These are phyloP conservation scores for Pseudachorutes palmiensis DNA, from an alignment of 1,140 invertebrate species.

Conservation along the genomic window DNA sequence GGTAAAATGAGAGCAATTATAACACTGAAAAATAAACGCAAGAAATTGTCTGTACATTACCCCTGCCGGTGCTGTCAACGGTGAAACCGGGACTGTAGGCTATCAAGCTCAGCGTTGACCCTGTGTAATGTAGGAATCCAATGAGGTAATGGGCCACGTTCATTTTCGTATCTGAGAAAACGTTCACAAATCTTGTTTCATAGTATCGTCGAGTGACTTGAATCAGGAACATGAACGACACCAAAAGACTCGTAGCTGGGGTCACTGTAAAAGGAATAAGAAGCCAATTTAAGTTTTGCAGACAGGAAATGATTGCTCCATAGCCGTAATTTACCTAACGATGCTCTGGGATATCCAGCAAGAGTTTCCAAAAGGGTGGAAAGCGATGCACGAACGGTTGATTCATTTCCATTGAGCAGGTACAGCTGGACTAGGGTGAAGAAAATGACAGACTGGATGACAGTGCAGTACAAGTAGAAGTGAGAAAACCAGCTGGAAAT, in stretches of 20 bases:
- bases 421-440: background rate
- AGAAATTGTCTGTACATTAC: background rate
- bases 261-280: constrained; percentile 49
- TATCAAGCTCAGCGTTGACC: constrained; percentile 26
- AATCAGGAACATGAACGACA: constrained; percentile 52
- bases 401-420: background rate
- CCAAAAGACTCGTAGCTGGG: constrained; percentile 49
- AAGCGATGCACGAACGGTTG: background rate
- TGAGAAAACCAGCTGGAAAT: constrained; percentile 31
- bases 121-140: constrained; percentile 58
- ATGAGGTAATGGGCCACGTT: constrained; percentile 66
- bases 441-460: background rate
- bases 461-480: constrained; percentile 19
- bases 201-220: constrained; percentile 66
- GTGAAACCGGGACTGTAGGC: constrained; percentile 20
- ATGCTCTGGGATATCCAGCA: constrained; percentile 11
- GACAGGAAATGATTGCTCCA: background rate
- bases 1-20: too few relatives aligned
- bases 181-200: constrained; percentile 64
- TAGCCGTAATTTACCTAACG: constrained; percentile 11
- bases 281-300: background rate
- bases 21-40: background rate
- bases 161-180: constrained; percentile 71
- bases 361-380: constrained; percentile 12
- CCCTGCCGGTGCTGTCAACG: background rate